Conservation (phyloP, 1,140 invertebrate genomes). For the Maniola jurtina region DNA sequence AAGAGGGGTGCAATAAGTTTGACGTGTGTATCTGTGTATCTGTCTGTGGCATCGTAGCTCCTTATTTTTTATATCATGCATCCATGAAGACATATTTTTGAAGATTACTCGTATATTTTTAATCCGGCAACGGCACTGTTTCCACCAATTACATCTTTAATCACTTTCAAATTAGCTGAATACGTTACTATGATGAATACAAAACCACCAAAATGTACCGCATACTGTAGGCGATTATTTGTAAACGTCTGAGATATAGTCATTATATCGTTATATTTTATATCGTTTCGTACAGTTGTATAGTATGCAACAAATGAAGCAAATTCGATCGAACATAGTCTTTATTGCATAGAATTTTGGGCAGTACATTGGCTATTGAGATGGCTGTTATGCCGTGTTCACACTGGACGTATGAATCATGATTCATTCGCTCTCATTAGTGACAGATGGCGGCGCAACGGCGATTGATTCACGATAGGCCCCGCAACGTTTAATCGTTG, state of each 20-base stretch:
- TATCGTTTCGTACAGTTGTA: too few relatives aligned
- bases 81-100: too few relatives aligned
- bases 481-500: slow-evolving; percentile 51
- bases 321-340: not conserved
- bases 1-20: too few relatives aligned
- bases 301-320: too few relatives aligned
- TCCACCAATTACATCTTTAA: slow-evolving; percentile 19
- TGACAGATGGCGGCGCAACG: slow-evolving; percentile 61
- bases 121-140: too few relatives aligned
- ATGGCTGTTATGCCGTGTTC: not conserved
- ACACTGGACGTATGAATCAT: slow-evolving; percentile 26
- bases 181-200: slow-evolving; percentile 30
- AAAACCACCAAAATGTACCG: slow-evolving; percentile 28
- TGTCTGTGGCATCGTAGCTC: too few relatives aligned
- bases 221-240: slow-evolving; percentile 2
- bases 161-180: slow-evolving; percentile 41
- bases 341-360: not conserved
- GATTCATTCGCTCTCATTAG: slow-evolving; percentile 61
- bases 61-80: too few relatives aligned
- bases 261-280: not conserved
- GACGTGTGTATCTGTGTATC: too few relatives aligned
- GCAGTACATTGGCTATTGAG: not conserved
- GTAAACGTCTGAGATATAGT: not conserved
- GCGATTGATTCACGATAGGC: slow-evolving; percentile 57
- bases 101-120: too few relatives aligned